Conservation (phyloP, 1,140 invertebrate species). For the Plectrocnemia conspersa region DNA sequence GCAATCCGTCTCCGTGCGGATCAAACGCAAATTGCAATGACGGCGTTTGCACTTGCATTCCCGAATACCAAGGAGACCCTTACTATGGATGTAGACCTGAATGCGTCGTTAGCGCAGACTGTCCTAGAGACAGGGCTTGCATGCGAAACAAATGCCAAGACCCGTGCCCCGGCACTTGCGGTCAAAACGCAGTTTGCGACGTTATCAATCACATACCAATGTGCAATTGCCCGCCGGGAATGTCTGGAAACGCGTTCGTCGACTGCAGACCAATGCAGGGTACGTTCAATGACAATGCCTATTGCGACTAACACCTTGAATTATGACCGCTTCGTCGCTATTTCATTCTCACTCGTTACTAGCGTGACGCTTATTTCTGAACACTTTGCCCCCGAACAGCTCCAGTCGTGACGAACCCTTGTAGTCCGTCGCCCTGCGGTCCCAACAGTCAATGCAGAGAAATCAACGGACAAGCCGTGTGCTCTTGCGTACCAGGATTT, state of each 20-base stretch:
- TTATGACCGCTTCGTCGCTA: not conserved
- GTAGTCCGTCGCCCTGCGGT: conserved; percentile 58
- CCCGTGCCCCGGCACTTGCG: conserved; percentile 81
- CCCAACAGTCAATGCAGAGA: conserved; percentile 60
- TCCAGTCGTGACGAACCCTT: conserved; percentile 46
- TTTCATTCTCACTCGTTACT: not conserved
- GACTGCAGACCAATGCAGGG: conserved; percentile 60
- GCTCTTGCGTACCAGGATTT: conserved; percentile 58
- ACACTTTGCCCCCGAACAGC: conserved; percentile 25
- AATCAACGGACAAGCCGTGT: conserved; percentile 53
- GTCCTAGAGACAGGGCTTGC: conserved; percentile 71
- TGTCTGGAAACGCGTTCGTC: conserved; percentile 73
- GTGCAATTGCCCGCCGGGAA: conserved; percentile 68
- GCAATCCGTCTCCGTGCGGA: conserved; percentile 62
- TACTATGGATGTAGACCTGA: conserved; percentile 71
- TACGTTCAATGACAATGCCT: conserved; percentile 42
- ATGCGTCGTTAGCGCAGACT: conserved; percentile 74
- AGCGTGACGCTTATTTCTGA: not conserved
- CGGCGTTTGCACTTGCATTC: conserved; percentile 61
- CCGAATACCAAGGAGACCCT: conserved; percentile 67
- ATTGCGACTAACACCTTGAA: conserved; percentile 38
- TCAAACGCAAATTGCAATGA: conserved; percentile 55
- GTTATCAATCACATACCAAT: conserved; percentile 77
- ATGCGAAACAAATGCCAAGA: conserved; percentile 76
- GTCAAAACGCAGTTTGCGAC: conserved; percentile 70